Base-by-base conservation (phyloP, 2,888 invertebrate species). In the Sinotaia quadrata region DNA sequence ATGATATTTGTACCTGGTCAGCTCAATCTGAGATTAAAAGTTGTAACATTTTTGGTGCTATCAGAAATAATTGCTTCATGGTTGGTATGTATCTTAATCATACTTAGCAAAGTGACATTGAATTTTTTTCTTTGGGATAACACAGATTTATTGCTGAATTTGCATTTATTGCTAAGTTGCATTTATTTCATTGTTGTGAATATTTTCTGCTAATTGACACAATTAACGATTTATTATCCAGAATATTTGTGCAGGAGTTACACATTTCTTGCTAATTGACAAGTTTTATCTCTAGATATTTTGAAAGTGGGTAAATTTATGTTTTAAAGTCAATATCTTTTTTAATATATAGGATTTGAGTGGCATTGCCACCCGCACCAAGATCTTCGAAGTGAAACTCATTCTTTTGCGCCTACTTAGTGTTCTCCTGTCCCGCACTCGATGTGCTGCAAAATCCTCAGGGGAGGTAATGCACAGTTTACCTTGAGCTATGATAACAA, bases 341-440 rank as follows among this genome's bases (percentile, higher is more conserved):
- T 12, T 60, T 41, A 3, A 15, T 21, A 27, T 29, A 4, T 67
- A 90, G 77, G 91, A 81, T 74, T 87, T 89, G 31, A 78, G 79
- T 29, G 75, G 76, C 57, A 78, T 83, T 71, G 91, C 91, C 76
- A 90, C 91, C 61, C 91, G 96, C 60, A 93, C 92, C 34, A 92
- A 93, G 71, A 91, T 92, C 73, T 91, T 94, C 72, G 97, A 97
- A 89, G 93, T 96, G 69, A 95, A 95, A 85, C 90, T 97, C 12
- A 93, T 97, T 37, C 92, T 96, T 70, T 93, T 97, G 91, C 91
- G 96, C 69, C 90, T 97, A 36, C 91, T 97, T 57, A 95, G 96
- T 91, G 90, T 87, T 18, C 78, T 87, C 29, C 76, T 87, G 76
- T 87, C 87, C 18, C 78, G 85, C 41, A 84, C 85, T 15, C 83